phyloP scores from a whole-genome alignment of 2,888 invertebrate genomes.

The Calameuta pallipes region DNA sequence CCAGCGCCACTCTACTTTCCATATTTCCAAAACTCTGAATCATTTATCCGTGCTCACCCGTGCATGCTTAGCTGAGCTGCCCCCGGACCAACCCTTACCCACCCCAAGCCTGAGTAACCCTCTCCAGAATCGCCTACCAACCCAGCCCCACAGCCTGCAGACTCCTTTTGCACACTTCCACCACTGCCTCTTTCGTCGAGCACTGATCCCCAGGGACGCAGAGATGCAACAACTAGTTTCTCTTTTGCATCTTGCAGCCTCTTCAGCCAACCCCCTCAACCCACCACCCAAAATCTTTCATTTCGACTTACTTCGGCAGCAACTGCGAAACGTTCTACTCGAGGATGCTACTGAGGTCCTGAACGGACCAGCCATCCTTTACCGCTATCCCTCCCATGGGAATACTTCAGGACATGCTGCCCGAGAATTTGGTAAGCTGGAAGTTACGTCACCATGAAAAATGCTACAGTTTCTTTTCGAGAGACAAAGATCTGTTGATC shows the following conservation, averaged over 20 bases:
- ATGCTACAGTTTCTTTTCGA: background rate
- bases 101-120: slow-evolving; percentile 19
- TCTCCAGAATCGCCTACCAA: slow-evolving; percentile 16
- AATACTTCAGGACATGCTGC: background rate
- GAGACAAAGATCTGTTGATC: background rate
- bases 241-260: slow-evolving; percentile 36
- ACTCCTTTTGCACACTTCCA: slow-evolving; percentile 13
- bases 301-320: background rate
- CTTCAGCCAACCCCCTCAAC: slow-evolving; percentile 9
- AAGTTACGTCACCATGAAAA: background rate
- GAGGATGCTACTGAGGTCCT: background rate
- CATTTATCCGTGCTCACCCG: slow-evolving; percentile 57
- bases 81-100: slow-evolving; percentile 16
- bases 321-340: background rate
- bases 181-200: slow-evolving; percentile 16
- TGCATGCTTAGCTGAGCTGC: slow-evolving; percentile 44
- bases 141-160: slow-evolving; percentile 8
- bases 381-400: background rate
- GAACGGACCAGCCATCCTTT: background rate
- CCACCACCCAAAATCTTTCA: slow-evolving; percentile 29
- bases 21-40: slow-evolving; percentile 61
- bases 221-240: slow-evolving; percentile 44
- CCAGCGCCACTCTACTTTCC: slow-evolving; percentile 50
- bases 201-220: slow-evolving; percentile 33
- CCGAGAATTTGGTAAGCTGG: background rate